Percentiles rank a stretch among this genome's conserved stretches.
Evolutionary conservation across 1,140 invertebrate genomes (phyloP).

Genomic region (Scaptomyza hsui): DNA sequence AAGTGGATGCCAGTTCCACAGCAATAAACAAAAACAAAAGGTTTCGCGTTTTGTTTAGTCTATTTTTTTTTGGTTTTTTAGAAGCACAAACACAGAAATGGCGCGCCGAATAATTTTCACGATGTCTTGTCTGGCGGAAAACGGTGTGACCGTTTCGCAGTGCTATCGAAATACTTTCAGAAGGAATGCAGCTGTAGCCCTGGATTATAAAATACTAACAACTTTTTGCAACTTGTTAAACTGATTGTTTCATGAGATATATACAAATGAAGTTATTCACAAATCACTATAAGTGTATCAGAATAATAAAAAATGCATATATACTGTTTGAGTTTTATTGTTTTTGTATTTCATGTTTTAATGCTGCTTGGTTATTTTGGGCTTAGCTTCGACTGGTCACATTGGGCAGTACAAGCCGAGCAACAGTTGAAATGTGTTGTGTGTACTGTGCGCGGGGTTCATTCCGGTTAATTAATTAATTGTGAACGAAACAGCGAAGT

Average conservation of each 20-base stretch:
- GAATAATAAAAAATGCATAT: background rate
- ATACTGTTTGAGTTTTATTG: background rate
- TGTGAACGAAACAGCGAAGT: conserved; percentile 48
- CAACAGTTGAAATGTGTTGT: conserved; percentile 43
- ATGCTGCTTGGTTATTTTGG: background rate
- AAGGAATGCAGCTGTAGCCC: background rate
- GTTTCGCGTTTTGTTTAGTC: background rate
- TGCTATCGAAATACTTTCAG: background rate
- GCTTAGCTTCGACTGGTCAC: conserved; percentile 19
- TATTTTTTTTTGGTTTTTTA: background rate
- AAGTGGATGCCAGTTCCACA: background rate
- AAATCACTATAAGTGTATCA: background rate
- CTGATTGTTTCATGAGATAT: background rate
- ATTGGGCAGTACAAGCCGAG: conserved; percentile 27
- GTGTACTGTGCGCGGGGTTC: conserved; percentile 22
- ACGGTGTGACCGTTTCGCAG: conserved; percentile 7
- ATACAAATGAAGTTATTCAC: background rate
- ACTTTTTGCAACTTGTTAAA: background rate
- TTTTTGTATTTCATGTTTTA: conserved; percentile 7
- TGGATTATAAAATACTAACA: background rate
- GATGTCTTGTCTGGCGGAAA: conserved; percentile 25
- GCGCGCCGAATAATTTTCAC: conserved; percentile 45
- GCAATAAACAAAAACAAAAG: conserved; percentile 1
- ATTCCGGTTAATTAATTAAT: conserved; percentile 57
- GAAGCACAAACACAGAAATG: conserved; percentile 43